Percentiles rank a stretch among this genome's conserved stretches.
These are phyloP conservation scores for Matsumyia berberina DNA, from an alignment of 2,888 invertebrate species.

Conservation along the genomic window DNA sequence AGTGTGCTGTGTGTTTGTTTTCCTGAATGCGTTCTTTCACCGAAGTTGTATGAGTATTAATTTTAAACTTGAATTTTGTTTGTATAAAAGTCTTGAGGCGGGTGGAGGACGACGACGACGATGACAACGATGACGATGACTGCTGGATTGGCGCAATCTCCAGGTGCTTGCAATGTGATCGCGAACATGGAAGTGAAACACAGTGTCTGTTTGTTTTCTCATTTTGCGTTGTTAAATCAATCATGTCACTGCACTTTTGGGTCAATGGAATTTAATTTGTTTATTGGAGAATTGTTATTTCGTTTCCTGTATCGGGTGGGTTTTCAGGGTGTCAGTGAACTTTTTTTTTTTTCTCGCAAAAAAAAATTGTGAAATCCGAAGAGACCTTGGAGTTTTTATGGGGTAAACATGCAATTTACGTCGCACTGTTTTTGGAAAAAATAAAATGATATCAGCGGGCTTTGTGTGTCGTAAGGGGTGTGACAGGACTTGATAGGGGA, in stretches of 20 bases:
- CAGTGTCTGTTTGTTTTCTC: conserved; percentile 14
- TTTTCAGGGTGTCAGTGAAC: conserved; percentile 53
- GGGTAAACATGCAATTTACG: neutral
- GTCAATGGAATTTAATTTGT: conserved; percentile 72
- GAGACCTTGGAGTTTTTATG: neutral
- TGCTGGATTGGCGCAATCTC: conserved; percentile 34
- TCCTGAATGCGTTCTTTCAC: conserved; percentile 64
- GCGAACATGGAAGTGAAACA: neutral
- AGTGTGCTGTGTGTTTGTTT: conserved; percentile 26
- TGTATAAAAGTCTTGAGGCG: neutral
- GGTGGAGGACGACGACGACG: neutral
- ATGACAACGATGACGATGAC: neutral
- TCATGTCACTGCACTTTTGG: conserved; percentile 76
- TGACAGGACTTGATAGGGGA: no score
- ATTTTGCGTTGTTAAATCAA: conserved; percentile 57
- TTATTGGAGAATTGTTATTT: conserved; percentile 43
- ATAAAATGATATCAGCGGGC: no score
- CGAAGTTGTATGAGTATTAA: conserved; percentile 39
- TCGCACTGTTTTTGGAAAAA: neutral
- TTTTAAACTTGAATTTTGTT: conserved; percentile 54
- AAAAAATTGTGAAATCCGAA: neutral
- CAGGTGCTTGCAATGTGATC: conserved; percentile 8
- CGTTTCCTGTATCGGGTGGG: conserved; percentile 63
- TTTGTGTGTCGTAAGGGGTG: no score
- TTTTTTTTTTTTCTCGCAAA: conserved; percentile 11